Evolutionary conservation across 2,888 invertebrate species (phyloP).

Genomic region (Rugalucina vietnamica): DNA sequence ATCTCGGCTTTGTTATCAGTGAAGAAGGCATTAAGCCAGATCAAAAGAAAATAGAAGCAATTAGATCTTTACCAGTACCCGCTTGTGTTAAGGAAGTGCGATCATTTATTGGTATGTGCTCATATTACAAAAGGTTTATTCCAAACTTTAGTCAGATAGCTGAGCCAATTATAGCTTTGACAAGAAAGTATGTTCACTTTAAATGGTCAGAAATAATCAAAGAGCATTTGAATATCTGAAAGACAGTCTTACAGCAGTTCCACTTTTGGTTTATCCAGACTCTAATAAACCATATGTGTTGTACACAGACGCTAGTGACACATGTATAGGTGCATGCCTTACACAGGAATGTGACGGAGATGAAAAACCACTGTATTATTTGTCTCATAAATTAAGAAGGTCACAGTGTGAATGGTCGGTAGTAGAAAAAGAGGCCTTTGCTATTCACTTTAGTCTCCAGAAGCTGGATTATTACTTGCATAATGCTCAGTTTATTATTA

Average conservation of each 20-base stretch:
- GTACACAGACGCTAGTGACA: slow-evolving; percentile 43
- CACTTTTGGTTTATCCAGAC: slow-evolving; percentile 47
- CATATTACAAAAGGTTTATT: slow-evolving; percentile 38
- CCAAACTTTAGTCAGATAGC: slow-evolving; percentile 44
- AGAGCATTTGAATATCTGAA: slow-evolving; percentile 48
- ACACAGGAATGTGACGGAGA: slow-evolving; percentile 9
- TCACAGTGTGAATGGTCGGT: slow-evolving; percentile 14
- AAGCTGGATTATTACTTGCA: slow-evolving; percentile 35
- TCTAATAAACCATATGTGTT: slow-evolving; percentile 28
- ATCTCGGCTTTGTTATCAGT: slow-evolving; percentile 39
- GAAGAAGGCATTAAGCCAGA: slow-evolving; percentile 42
- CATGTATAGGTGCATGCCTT: slow-evolving; percentile 5
- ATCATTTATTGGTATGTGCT: slow-evolving; percentile 25
- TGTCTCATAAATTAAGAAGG: slow-evolving; percentile 19
- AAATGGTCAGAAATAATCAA: slow-evolving; percentile 31
- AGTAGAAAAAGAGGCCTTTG: slow-evolving; percentile 24
- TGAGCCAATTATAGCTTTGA: slow-evolving; percentile 31
- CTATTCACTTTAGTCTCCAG: slow-evolving; percentile 21
- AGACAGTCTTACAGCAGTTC: slow-evolving; percentile 41
- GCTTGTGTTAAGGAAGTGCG: slow-evolving; percentile 21
- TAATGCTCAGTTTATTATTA: slow-evolving; percentile 29
- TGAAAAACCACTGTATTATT: neutral
- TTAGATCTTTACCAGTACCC: slow-evolving; percentile 36
- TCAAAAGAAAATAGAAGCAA: slow-evolving; percentile 31
- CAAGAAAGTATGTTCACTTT: slow-evolving; percentile 35